Conservation (phyloP, 2,888 invertebrate species). For the Harmothoe impar region DNA sequence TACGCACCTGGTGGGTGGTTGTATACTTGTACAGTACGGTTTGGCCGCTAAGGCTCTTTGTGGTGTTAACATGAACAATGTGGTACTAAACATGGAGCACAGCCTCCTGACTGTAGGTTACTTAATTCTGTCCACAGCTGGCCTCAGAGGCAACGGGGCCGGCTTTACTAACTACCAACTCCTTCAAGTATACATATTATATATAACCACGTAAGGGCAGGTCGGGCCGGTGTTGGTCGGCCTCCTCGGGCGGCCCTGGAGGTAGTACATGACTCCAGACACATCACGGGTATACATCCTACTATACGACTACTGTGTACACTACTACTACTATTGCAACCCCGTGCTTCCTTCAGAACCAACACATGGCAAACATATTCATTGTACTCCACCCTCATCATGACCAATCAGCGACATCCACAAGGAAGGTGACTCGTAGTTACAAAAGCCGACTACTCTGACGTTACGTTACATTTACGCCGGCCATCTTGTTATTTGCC, state of each 20-base stretch:
- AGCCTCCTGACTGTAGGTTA: neutral
- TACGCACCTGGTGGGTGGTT: constrained; percentile 46
- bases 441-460: too few species aligned
- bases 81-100: neutral
- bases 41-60: neutral
- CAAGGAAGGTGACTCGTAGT: too few species aligned
- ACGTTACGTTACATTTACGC: too few species aligned
- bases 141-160: neutral
- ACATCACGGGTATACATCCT: constrained; percentile 1
- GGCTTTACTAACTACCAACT: neutral
- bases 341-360: constrained; percentile 28
- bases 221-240: neutral
- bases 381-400: neutral
- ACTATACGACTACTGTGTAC: neutral
- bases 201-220: neutral
- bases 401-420: too few species aligned
- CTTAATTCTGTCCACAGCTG: neutral
- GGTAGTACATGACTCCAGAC: neutral
- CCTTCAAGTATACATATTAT: neutral
- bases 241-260: neutral
- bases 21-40: constrained; percentile 24
- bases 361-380: neutral
- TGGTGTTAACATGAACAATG: neutral
- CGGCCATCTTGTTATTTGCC: too few species aligned
- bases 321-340: neutral